Conservation (phyloP, 2,113 vertebrate genomes). For the Caranx melampygus region DNA sequence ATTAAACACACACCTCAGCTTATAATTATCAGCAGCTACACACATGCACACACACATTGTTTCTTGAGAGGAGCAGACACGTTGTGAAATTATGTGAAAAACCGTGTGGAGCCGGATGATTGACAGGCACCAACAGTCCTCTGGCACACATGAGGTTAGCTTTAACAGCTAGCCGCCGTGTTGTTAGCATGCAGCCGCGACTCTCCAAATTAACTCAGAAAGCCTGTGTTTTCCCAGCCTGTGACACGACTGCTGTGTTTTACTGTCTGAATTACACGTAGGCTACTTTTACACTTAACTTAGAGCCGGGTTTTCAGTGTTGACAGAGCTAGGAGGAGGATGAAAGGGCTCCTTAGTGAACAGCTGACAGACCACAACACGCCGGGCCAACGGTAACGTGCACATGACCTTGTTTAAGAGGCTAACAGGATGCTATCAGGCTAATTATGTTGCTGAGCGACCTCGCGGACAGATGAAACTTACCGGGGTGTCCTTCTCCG, state of each 20-base stretch:
- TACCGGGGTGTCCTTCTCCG: conserved; percentile 89
- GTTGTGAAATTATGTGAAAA: neutral
- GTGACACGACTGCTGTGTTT: too few species aligned
- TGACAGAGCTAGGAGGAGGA: neutral
- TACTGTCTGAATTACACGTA: too few species aligned
- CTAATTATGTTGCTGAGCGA: neutral
- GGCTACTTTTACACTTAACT: neutral
- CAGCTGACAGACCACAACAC: conserved; percentile 27
- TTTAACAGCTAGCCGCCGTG: conserved; percentile 12
- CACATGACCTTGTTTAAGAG: conserved; percentile 46
- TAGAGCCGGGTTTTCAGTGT: neutral
- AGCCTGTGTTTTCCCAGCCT: fast-evolving
- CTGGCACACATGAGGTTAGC: conserved; percentile 24
- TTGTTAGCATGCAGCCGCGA: conserved; percentile 9
- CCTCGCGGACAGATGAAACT: conserved; percentile 34
- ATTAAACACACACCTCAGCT: neutral
- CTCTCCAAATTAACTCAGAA: neutral
- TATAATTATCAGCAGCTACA: too few species aligned
- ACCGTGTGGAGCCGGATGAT: neutral
- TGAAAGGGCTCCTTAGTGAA: neutral
- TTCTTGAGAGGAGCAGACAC: too few species aligned
- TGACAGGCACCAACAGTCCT: conserved; percentile 39
- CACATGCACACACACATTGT: too few species aligned
- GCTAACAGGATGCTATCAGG: conserved; percentile 42
- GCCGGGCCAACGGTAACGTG: conserved; percentile 4